Evolutionary conservation across 2,113 vertebrate species (phyloP).

Genomic region (Myotis davidii): DNA sequence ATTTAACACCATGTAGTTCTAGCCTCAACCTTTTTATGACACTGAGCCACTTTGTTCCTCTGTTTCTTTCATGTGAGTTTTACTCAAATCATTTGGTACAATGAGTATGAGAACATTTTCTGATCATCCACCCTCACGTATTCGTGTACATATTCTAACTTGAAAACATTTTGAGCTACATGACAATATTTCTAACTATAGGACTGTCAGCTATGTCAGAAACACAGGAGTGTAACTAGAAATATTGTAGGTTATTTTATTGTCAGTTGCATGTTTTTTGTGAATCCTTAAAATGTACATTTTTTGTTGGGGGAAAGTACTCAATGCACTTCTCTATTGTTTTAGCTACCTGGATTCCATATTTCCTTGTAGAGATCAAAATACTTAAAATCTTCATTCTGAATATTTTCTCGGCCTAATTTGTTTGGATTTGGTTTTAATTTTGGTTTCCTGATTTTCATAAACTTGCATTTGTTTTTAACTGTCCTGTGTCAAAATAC

Average conservation of each 20-base stretch:
- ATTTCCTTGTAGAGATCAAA: not conserved
- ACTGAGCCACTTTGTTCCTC: not conserved
- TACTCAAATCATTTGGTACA: not conserved
- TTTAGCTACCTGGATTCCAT: not conserved
- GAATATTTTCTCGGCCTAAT: slow-evolving; percentile 43
- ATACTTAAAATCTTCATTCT: slow-evolving; percentile 37
- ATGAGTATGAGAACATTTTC: not conserved
- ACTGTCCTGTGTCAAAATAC: slow-evolving; percentile 48
- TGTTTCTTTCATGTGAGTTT: not conserved
- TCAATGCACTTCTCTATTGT: not conserved
- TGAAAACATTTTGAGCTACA: slow-evolving; percentile 25
- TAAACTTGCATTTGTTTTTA: slow-evolving; percentile 57
- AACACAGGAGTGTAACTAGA: slow-evolving; percentile 6
- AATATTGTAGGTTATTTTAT: slow-evolving; percentile 35
- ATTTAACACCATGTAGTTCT: not conserved
- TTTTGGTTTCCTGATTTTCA: slow-evolving; percentile 52
- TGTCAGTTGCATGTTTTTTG: not conserved
- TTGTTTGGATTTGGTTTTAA: slow-evolving; percentile 44
- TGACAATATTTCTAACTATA: slow-evolving; percentile 52
- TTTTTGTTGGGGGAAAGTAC: not conserved
- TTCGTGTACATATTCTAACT: not conserved
- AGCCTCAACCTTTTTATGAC: not conserved
- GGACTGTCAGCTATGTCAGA: slow-evolving; percentile 75
- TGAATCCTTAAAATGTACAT: not conserved
- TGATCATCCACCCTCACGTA: not conserved